Evolutionary conservation across 2,797 vertebrate species (phyloP).

Genomic region (Selene dorsalis): DNA sequence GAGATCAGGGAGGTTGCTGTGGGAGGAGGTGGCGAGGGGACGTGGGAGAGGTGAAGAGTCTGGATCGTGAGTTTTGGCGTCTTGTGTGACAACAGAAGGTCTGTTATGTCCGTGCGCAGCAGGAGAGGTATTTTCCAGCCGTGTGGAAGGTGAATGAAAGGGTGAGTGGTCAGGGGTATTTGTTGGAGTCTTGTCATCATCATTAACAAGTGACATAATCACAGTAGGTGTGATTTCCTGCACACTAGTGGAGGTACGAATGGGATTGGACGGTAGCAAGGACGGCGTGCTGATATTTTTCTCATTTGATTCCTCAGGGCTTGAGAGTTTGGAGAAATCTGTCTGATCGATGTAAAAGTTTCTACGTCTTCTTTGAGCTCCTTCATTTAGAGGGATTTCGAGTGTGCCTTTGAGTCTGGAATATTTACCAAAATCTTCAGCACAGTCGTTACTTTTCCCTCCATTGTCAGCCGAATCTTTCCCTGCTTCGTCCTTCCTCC

Average conservation of each 20-base stretch:
- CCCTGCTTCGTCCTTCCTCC: slow-evolving; percentile 22
- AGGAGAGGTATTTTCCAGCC: background rate
- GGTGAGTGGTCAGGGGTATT: slow-evolving; percentile 65
- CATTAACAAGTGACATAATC: slow-evolving; percentile 42
- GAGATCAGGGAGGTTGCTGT: slow-evolving; percentile 30
- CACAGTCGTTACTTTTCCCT: background rate
- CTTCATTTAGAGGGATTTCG: slow-evolving; percentile 47
- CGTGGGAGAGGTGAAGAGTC: background rate
- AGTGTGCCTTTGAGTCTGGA: slow-evolving; percentile 37
- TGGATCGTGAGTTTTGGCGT: background rate
- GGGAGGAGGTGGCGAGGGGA: slow-evolving; percentile 6
- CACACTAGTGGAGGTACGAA: slow-evolving; percentile 18
- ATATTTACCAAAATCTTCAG: slow-evolving; percentile 43
- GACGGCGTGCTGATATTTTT: background rate
- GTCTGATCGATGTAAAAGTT: slow-evolving; percentile 65
- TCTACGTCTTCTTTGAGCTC: background rate
- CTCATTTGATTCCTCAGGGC: slow-evolving; percentile 27
- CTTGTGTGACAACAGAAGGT: background rate
- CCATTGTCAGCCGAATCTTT: slow-evolving; percentile 31
- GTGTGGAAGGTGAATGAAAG: slow-evolving; percentile 25
- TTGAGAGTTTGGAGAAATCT: slow-evolving; percentile 66
- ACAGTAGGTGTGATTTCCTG: slow-evolving; percentile 2
- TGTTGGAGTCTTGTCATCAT: slow-evolving; percentile 76
- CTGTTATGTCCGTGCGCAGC: background rate
- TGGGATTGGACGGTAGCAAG: background rate